These are phyloP conservation scores for Druceiella hillmani DNA, from an alignment of 2,888 invertebrate genomes.

Conservation along the genomic window DNA sequence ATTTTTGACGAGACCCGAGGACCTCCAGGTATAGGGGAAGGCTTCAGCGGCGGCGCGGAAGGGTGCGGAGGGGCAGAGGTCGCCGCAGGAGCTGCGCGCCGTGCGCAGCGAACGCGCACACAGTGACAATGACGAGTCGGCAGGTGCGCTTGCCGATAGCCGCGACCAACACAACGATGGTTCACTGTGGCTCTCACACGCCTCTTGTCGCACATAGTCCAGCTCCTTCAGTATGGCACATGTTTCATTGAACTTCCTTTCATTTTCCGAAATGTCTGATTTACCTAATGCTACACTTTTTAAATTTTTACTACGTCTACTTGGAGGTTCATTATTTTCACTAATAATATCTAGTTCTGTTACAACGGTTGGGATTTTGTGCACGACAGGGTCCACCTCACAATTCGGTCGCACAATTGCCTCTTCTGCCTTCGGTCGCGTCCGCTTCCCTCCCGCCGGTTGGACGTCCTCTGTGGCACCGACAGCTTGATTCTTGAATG, in stretches of 20 bases:
- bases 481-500: conserved; percentile 25
- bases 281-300: conserved; percentile 18
- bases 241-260: conserved; percentile 46
- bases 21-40: conserved; percentile 30
- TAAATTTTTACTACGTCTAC: conserved; percentile 14
- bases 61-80: conserved; percentile 27
- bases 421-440: conserved; percentile 33
- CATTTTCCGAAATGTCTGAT: conserved; percentile 36
- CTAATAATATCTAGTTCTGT: conserved; percentile 38
- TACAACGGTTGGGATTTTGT: conserved; percentile 26
- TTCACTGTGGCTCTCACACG: conserved; percentile 36
- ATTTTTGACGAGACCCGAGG: conserved; percentile 75
- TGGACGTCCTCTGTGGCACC: conserved; percentile 21
- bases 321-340: conserved; percentile 31
- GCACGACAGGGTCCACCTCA: conserved; percentile 22
- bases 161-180: conserved; percentile 45
- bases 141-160: conserved; percentile 59
- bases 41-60: conserved; percentile 27
- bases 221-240: conserved; percentile 59
- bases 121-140: conserved; percentile 46
- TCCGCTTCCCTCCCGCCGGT: conserved; percentile 23
- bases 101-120: conserved; percentile 39
- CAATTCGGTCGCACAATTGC: conserved; percentile 28
- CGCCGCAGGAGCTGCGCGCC: conserved; percentile 39
- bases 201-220: conserved; percentile 41